Base-by-base conservation (phyloP, 23 tunicate genomes). In the Trididemnum miniatum region DNA sequence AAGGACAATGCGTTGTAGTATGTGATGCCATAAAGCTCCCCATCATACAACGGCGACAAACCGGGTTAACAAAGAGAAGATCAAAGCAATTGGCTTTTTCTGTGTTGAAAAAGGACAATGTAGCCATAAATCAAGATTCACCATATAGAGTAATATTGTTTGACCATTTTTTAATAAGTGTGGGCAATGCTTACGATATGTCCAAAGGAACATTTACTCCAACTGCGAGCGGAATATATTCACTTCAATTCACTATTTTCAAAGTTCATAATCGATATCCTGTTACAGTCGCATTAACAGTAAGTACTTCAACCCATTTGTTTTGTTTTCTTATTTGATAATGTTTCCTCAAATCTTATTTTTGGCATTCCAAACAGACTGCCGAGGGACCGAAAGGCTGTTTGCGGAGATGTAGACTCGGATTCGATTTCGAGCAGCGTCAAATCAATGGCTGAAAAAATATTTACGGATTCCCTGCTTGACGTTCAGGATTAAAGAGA, bases 1-100 rank as follows among this genome's bases (percentile, higher is more conserved):
- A 87, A 49, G 92, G 92, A 51, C 35, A 81, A 22, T 87, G 92
- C 59, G 82, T 87, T 20, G 86, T 81, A 20, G 92, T 81, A 12
- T 87, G 92, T 51, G 92, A 87, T 33, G 54, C 54, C 9, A 15
- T 44, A 44, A 44, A 15, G 80, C 91, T 20, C 27, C 32, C 1
- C 62, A 81, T 24, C 27, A 23, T 26, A 29, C 29, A 33, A 34
- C 74, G 32, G 23, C 15, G 23, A 44, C 54, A 44, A 9, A 44
- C 9, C 15, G 54, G 54, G 54, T 44, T 44, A 9, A 34, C 39
- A 35, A 22, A 0, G 22, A 72, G 3, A 29, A 72, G 3, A 29
- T 34, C 63, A 35, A 59, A 20, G n/a, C 29, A 37, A 33, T n/a
- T 75, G n/a, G 90, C 90, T 1, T 86, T 72, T 71, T 86, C 83